Conservation (phyloP, 2,797 vertebrate genomes). For the Periophthalmus magnuspinnatus region DNA sequence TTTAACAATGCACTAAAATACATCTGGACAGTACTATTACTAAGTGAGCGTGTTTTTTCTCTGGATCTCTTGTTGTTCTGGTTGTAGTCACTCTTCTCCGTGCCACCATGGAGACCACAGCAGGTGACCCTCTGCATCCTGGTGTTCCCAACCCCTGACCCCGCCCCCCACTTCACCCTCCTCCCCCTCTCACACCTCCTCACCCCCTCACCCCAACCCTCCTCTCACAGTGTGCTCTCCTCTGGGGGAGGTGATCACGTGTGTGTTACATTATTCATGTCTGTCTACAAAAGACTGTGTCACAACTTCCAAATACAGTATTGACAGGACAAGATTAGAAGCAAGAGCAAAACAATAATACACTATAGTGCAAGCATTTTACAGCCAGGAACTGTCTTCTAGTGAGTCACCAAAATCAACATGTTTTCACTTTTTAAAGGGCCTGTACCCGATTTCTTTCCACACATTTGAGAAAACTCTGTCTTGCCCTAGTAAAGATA, state of each 20-base stretch:
- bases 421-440: too few species aligned
- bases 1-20: neutral
- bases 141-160: slow-evolving; percentile 55
- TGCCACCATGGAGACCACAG: slow-evolving; percentile 94
- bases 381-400: too few species aligned
- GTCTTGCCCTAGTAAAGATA: too few species aligned
- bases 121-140: slow-evolving; percentile 93
- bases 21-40: neutral
- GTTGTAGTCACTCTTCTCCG: slow-evolving; percentile 93
- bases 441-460: too few species aligned
- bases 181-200: slow-evolving; percentile 38
- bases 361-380: too few species aligned
- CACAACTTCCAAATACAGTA: neutral
- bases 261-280: slow-evolving; percentile 24
- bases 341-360: too few species aligned
- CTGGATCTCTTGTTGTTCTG: slow-evolving; percentile 13
- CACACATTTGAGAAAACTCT: too few species aligned
- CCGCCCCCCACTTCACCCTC: slow-evolving; percentile 14
- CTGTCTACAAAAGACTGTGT: slow-evolving; percentile 27
- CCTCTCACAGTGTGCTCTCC: slow-evolving; percentile 61
- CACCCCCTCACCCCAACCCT: slow-evolving; percentile 8
- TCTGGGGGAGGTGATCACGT: slow-evolving; percentile 58
- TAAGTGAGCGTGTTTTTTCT: slow-evolving; percentile 12
- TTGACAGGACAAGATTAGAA: neutral
- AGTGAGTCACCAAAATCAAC: too few species aligned